These are phyloP conservation scores for Physella acuta DNA, from an alignment of 1,140 invertebrate species.

Conservation along the genomic window DNA sequence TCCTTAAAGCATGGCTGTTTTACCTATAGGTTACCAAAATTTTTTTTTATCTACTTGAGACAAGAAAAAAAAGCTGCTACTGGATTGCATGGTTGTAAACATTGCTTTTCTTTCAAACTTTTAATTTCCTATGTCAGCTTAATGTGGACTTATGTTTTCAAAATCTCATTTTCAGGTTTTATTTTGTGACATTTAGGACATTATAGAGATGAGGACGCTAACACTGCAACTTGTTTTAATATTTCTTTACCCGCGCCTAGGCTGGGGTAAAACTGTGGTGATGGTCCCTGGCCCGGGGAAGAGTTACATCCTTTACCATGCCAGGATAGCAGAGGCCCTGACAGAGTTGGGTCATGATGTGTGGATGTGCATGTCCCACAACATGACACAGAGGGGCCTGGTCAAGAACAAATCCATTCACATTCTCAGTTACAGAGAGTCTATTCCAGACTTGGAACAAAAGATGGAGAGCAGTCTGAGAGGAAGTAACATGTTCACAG, in stretches of 20 bases:
- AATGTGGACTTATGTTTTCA: background rate
- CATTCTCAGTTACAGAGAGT: constrained; percentile 11
- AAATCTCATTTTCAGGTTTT: background rate
- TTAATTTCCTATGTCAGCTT: too few species aligned
- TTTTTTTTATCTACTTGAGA: too few species aligned
- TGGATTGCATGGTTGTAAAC: too few species aligned
- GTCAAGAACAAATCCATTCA: constrained; percentile 14
- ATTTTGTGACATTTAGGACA: background rate
- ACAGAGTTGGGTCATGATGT: constrained; percentile 20
- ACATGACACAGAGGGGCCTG: background rate
- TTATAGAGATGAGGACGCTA: background rate
- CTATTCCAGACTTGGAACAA: background rate
- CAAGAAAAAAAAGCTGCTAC: too few species aligned
- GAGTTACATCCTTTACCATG: constrained; percentile 24
- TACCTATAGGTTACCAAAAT: too few species aligned
- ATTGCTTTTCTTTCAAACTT: too few species aligned
- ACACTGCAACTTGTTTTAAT: background rate
- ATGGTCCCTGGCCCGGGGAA: constrained; percentile 14
- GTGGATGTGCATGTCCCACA: constrained; percentile 17
- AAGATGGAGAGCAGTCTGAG: background rate
- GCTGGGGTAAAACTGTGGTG: constrained; percentile 18
- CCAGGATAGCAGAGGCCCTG: constrained; percentile 13
- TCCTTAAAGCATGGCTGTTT: too few species aligned
- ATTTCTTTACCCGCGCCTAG: background rate
- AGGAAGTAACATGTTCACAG: background rate